Evolutionary conservation across 2,888 invertebrate species (phyloP).

Genomic region (Spodoptera picta): DNA sequence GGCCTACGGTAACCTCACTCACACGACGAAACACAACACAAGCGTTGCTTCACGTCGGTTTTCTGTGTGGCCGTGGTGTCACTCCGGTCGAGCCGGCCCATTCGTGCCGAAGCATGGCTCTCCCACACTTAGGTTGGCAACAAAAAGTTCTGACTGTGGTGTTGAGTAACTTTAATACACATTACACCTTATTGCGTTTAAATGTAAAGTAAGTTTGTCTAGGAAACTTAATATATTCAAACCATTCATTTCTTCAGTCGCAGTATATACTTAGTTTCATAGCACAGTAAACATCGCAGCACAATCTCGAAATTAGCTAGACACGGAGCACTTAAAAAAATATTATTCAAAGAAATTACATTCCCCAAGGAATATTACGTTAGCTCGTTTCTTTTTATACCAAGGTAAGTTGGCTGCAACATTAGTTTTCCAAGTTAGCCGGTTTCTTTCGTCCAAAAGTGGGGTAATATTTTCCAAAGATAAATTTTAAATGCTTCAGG

Average conservation of each 20-base stretch:
- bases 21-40: too few relatives aligned
- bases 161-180: too few relatives aligned
- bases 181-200: too few relatives aligned
- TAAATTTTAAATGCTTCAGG: constrained; percentile 80
- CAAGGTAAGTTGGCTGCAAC: constrained; percentile 72
- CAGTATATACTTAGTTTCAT: constrained; percentile 28
- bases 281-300: constrained; percentile 45
- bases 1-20: too few relatives aligned
- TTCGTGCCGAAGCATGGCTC: too few relatives aligned
- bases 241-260: constrained; percentile 18
- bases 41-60: too few relatives aligned
- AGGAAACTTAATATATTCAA: constrained; percentile 8
- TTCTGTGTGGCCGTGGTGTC: too few relatives aligned
- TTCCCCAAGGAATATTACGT: constrained; percentile 69
- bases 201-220: too few relatives aligned
- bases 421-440: constrained; percentile 78
- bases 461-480: constrained; percentile 81
- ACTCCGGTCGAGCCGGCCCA: too few relatives aligned
- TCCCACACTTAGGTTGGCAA: too few relatives aligned
- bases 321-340: constrained; percentile 61
- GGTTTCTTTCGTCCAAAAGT: constrained; percentile 72
- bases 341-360: constrained; percentile 70
- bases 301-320: constrained; percentile 53
- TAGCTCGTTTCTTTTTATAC: constrained; percentile 73
- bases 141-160: too few relatives aligned